phyloP scores from a whole-genome alignment of 1,140 invertebrate species.

The Schlechtendalia chinensis region DNA sequence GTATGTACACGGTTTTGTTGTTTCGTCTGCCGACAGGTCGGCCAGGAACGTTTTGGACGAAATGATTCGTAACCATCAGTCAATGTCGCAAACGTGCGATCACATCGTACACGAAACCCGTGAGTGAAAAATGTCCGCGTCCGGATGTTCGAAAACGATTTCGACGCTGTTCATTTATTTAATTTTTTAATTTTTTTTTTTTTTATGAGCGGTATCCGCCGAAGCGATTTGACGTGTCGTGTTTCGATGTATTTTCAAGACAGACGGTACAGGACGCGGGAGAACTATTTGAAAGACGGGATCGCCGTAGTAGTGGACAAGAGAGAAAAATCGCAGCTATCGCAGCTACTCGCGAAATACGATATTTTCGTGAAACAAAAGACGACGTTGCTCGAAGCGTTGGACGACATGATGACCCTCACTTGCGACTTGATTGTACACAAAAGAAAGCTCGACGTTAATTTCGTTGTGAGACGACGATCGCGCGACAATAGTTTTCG shows the following conservation, averaged over 20 bases:
- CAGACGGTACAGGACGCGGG: not conserved
- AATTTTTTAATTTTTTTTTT: not conserved
- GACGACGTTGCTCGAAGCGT: not conserved
- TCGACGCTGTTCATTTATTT: not conserved
- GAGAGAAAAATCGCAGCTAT: not conserved
- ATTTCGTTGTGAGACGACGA: not conserved
- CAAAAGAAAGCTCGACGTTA: not conserved
- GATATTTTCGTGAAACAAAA: not conserved
- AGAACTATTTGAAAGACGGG: not conserved
- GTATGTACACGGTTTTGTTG: too few species aligned
- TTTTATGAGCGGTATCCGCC: too few species aligned
- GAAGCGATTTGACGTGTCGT: too few species aligned
- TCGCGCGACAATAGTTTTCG: too few species aligned
- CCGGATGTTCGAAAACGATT: too few species aligned
- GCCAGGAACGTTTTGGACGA: not conserved
- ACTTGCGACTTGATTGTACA: not conserved
- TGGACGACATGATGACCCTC: not conserved
- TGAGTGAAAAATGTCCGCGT: not conserved
- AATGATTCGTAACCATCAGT: not conserved
- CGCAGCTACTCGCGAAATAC: too few species aligned
- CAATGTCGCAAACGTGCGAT: not conserved
- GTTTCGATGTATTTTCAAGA: not conserved
- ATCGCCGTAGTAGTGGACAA: not conserved
- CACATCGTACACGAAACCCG: not conserved
- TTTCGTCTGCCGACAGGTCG: not conserved